These are phyloP conservation scores for Gadus chalcogrammus DNA, from an alignment of 2,113 vertebrate genomes.

Conservation along the genomic window DNA sequence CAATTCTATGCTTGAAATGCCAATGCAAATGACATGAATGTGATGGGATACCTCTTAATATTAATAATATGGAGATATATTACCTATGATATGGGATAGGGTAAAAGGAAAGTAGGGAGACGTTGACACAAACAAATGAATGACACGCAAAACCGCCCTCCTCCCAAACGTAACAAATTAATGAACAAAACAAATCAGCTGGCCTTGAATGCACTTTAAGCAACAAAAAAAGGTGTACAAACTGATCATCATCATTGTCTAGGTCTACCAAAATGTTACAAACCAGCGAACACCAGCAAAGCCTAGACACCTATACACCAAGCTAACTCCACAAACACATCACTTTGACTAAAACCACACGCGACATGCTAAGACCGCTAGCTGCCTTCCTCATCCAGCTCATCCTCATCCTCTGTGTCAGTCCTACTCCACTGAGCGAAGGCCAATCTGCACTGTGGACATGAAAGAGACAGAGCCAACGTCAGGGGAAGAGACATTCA, in stretches of 20 bases:
- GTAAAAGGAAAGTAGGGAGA: neutral
- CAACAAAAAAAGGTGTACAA: neutral
- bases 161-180: neutral
- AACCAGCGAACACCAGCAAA: too few relatives aligned
- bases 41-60: too few relatives aligned
- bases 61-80: too few relatives aligned
- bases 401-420: constrained; percentile 77
- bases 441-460: constrained; percentile 86
- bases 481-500: constrained; percentile 36
- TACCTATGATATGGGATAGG: neutral
- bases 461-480: constrained; percentile 69
- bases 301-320: neutral
- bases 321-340: constrained; percentile 1
- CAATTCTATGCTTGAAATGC: too few relatives aligned
- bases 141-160: neutral
- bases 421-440: constrained; percentile 77
- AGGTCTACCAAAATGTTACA: constrained; percentile 1
- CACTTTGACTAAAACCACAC: neutral
- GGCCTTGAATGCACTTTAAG: too few relatives aligned
- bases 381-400: constrained; percentile 65
- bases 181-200: too few relatives aligned
- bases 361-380: constrained; percentile 44
- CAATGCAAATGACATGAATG: too few relatives aligned
- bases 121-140: neutral
- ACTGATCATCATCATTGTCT: neutral